These are phyloP conservation scores for Platanista minor DNA, from an alignment of 2,113 vertebrate genomes.

Conservation along the genomic window DNA sequence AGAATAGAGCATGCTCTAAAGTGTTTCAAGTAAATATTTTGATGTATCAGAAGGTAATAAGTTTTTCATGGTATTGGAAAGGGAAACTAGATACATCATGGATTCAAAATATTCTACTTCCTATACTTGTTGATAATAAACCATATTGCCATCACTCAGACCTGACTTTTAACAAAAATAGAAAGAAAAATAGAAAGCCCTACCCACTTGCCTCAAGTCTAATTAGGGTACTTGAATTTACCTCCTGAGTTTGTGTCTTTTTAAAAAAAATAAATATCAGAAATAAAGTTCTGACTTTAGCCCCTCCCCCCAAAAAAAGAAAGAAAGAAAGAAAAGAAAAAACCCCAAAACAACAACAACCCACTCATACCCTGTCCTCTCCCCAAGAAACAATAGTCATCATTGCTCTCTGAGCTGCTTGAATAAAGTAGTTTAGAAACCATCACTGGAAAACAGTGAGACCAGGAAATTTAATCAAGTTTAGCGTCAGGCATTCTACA, in stretches of 20 bases:
- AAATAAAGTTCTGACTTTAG: not conserved
- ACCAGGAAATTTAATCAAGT: conserved; percentile 42
- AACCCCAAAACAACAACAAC: not conserved
- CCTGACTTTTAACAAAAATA: not conserved
- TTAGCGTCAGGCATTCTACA: conserved; percentile 5
- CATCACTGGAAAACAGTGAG: not conserved
- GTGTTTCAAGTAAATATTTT: not conserved
- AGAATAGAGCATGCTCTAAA: not conserved
- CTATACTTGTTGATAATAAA: not conserved
- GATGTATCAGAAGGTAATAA: not conserved
- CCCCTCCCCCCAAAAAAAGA: not conserved
- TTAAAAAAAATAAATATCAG: not conserved
- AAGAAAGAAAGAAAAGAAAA: not conserved
- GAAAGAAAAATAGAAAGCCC: not conserved
- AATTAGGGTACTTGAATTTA: not conserved
- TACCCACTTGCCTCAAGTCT: not conserved
- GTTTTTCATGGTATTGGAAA: not conserved
- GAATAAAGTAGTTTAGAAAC: conserved; percentile 35
- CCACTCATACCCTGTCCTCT: not conserved
- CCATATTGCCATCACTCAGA: not conserved
- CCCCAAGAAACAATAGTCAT: not conserved
- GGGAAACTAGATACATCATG: not conserved
- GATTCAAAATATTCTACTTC: not conserved
- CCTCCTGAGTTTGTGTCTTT: not conserved
- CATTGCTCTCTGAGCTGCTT: not conserved